Evolutionary conservation across 2,797 vertebrate species (phyloP).

Genomic region (Hybognathus amarus): DNA sequence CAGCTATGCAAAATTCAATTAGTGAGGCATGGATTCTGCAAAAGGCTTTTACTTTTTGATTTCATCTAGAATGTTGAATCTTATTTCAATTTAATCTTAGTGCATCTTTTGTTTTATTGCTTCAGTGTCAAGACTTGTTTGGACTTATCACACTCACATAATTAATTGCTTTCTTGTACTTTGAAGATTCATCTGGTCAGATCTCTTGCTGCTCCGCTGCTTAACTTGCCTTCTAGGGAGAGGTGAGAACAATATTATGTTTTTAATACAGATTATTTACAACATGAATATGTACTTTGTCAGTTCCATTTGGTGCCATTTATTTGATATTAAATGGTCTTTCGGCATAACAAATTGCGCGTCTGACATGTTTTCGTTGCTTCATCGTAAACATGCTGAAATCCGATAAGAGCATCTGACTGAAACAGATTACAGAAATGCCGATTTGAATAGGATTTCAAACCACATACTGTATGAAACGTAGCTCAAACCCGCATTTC

Average conservation of each 20-base stretch:
- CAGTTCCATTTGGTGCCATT: neutral
- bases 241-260: conserved; percentile 79
- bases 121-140: neutral
- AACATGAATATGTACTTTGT: neutral
- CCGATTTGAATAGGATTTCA: too few species aligned
- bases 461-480: too few species aligned
- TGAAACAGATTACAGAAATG: too few species aligned
- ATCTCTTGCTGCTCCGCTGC: conserved; percentile 90
- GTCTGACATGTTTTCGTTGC: neutral
- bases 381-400: neutral
- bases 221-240: conserved; percentile 94
- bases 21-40: neutral
- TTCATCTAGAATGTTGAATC: conserved; percentile 1
- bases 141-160: neutral
- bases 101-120: conserved; percentile 8
- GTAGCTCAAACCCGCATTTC: too few species aligned
- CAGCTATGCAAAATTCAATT: conserved; percentile 8
- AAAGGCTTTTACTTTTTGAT: neutral
- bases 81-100: neutral
- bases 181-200: conserved; percentile 90
- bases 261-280: neutral
- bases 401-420: neutral
- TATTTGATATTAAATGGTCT: neutral
- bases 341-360: neutral
- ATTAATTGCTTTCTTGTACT: conserved; percentile 48